Conservation (phyloP, 2,888 invertebrate species). For the Zele albiditarsus region DNA sequence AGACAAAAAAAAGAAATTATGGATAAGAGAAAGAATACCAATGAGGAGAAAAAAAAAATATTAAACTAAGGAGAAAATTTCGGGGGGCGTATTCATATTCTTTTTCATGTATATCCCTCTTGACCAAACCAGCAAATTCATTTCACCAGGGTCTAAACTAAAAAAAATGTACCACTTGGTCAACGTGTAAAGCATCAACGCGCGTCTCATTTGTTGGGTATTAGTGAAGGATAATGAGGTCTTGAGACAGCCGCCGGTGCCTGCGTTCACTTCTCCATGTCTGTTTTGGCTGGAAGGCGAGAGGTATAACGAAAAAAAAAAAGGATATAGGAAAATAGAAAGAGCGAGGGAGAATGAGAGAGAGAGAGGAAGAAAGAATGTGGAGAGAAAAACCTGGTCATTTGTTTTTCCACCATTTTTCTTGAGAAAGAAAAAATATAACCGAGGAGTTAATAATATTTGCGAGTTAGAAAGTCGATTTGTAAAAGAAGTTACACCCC, state of each 20-base stretch:
- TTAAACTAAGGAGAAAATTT: background rate
- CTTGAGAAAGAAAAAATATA: background rate
- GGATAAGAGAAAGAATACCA: background rate
- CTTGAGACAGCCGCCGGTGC: slow-evolving; percentile 57
- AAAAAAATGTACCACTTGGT: slow-evolving; percentile 21
- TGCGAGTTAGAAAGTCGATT: slow-evolving; percentile 29
- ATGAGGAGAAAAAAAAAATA: slow-evolving; percentile 1
- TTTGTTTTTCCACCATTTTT: background rate
- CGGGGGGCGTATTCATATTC: slow-evolving; percentile 15
- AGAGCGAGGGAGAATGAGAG: slow-evolving; percentile 29
- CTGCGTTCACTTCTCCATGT: slow-evolving; percentile 16
- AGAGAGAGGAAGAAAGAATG: slow-evolving; percentile 23
- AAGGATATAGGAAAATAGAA: slow-evolving; percentile 18
- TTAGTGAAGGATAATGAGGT: slow-evolving; percentile 66
- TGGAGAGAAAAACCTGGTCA: slow-evolving; percentile 23
- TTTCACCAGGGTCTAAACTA: background rate
- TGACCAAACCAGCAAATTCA: slow-evolving; percentile 6
- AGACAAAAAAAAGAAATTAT: background rate
- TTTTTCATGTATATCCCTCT: slow-evolving; percentile 1
- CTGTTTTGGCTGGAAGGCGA: background rate
- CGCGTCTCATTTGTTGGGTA: slow-evolving; percentile 62
- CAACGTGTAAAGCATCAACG: slow-evolving; percentile 28
- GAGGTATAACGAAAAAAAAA: slow-evolving; percentile 23
- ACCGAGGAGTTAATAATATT: slow-evolving; percentile 11
- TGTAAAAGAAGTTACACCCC: slow-evolving; percentile 35